These are phyloP conservation scores for Melanogrammus aeglefinus DNA, from an alignment of 2,797 vertebrate genomes.

Conservation along the genomic window DNA sequence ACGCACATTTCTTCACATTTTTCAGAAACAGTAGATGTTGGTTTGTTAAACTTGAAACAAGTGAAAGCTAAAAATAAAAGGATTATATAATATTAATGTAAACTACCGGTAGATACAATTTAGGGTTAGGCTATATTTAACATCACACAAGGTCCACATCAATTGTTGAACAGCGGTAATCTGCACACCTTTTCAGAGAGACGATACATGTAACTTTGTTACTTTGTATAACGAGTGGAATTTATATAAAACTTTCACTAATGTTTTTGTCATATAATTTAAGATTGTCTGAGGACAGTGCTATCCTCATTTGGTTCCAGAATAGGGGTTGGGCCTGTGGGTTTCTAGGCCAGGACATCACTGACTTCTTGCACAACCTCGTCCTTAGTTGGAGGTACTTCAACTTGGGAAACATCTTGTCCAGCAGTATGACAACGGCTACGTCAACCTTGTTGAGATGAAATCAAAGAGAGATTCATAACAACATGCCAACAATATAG, in stretches of 20 bases:
- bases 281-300: no score
- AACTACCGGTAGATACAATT: neutral
- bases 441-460: slow-evolving; percentile 68
- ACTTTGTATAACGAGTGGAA: slow-evolving; percentile 67
- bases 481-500: neutral
- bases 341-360: no score
- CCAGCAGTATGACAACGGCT: slow-evolving; percentile 32
- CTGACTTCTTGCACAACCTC: no score
- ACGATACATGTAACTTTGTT: slow-evolving; percentile 81
- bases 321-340: no score
- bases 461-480: slow-evolving; percentile 8
- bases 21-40: no score
- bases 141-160: slow-evolving; percentile 58
- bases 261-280: slow-evolving; percentile 70
- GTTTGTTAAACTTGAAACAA: no score
- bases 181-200: slow-evolving; percentile 76
- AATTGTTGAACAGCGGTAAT: slow-evolving; percentile 35
- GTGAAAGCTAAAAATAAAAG: neutral
- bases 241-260: no score
- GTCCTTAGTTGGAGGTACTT: no score
- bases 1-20: no score
- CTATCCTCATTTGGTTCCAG: no score
- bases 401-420: no score
- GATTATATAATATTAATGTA: neutral
- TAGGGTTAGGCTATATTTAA: slow-evolving; percentile 45